Evolutionary conservation across 92 coral and sea anemone species (phyloP).

Genomic region (Anthopleura xanthogrammica): DNA sequence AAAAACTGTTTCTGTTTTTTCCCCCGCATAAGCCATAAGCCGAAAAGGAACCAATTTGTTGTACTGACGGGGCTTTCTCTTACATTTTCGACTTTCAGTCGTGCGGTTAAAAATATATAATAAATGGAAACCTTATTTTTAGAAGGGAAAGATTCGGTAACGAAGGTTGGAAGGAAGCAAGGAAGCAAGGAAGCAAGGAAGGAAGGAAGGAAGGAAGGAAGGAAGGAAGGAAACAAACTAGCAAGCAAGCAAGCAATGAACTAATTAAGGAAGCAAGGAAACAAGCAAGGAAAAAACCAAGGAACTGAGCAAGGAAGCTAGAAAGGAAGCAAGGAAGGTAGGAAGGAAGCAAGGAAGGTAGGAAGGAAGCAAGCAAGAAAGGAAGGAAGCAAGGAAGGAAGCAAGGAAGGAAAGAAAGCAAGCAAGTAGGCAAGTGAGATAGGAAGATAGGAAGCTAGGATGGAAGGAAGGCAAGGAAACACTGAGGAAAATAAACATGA

Average conservation of each 20-base stretch:
- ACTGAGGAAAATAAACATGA: not conserved
- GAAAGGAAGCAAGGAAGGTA: not conserved
- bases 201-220: not conserved
- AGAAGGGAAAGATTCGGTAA: no score
- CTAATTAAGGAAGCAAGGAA: not conserved
- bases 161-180: no score
- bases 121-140: not conserved
- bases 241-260: not conserved
- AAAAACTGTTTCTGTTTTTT: no score
- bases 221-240: not conserved
- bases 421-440: not conserved
- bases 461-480: not conserved
- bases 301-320: not conserved
- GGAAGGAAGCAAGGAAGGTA: not conserved
- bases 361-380: not conserved
- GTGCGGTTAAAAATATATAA: not conserved
- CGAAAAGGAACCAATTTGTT: no score
- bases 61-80: no score
- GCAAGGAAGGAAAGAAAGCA: not conserved
- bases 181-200: not conserved
- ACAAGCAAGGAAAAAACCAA: not conserved
- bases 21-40: no score
- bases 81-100: not conserved
- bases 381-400: not conserved
- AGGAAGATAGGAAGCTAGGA: not conserved